Base-by-base conservation (phyloP, 2,888 invertebrate species). In the Cyclophora albipunctata region DNA sequence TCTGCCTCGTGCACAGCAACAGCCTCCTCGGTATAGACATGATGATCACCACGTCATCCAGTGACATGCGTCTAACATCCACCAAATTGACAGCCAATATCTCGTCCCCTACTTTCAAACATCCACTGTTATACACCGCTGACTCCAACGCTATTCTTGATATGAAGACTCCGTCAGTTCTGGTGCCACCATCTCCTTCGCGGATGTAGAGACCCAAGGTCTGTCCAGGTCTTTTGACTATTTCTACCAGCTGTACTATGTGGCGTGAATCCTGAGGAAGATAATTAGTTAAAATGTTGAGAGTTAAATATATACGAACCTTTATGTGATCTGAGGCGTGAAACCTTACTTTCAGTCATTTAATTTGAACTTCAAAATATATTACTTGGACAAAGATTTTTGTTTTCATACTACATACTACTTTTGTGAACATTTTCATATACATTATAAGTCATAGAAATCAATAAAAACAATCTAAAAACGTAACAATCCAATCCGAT, bases 11-110 rank as follows among this genome's bases (percentile, higher is more conserved):
- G 66, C 97, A 97, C 59, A 99, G 91, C 59, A 99, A 94, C 73
- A 99, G 90, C 66, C 99, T 92, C 73, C 98, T 92, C 4, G 99
- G 99, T 88, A 99, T 99, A 73, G 98, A 98, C 97, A 99, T 98
- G 71, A 99, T 97, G 73, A 99, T 97, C 64, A 99, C 99, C 59
- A 99, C 99, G 83, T 99, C 99, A 83, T 99, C 99, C 70, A 99
- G 90, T 63, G 97, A 97, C 98, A 99, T 99, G 71, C 96, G 93
- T 59, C 97, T 95, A 63, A 99, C 99, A 80, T 98, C 98, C 62
- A 99, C 99, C 73, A 98, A 91, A 86, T 99, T 99, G 52, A 99
- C 98, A 41, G 98, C 98, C 66, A 99, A 90, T 74, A 99, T 98
- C 90, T 99, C 99, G 84, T 99, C 99, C 45, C 98, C 98, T 47